Evolutionary conservation across 2,888 invertebrate species (phyloP).

Genomic region (Agrotis clavis): DNA sequence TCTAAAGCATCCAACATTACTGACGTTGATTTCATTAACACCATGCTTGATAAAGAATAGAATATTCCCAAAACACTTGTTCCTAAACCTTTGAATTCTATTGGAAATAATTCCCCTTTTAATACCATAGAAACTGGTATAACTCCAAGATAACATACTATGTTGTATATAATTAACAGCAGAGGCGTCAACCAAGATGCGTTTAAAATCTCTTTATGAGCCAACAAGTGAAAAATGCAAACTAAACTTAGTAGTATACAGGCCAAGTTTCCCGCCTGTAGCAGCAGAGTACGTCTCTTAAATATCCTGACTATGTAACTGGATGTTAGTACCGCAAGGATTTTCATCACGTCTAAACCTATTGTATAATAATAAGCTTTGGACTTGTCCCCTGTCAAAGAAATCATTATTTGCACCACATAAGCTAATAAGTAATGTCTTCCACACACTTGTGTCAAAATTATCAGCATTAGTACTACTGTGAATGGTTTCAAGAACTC

Average conservation of each 20-base stretch:
- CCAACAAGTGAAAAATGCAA: conserved; percentile 21
- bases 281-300: conserved; percentile 34
- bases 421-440: conserved; percentile 55
- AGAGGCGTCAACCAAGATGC: conserved; percentile 42
- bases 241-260: conserved; percentile 38
- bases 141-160: conserved; percentile 52
- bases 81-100: conserved; percentile 54
- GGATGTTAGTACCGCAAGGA: conserved; percentile 47
- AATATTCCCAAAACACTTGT: conserved; percentile 51
- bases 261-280: conserved; percentile 30
- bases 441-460: conserved; percentile 53
- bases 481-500: conserved; percentile 50
- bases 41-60: conserved; percentile 52
- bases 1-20: conserved; percentile 41
- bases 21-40: conserved; percentile 53
- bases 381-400: conserved; percentile 45
- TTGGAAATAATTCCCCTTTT: conserved; percentile 56
- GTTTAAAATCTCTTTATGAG: conserved; percentile 18
- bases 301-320: conserved; percentile 40
- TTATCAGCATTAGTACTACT: conserved; percentile 44
- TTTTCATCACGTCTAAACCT: conserved; percentile 52
- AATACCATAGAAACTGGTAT: conserved; percentile 58
- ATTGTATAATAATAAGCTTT: conserved; percentile 54
- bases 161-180: conserved; percentile 49
- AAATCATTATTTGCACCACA: conserved; percentile 55